These are phyloP conservation scores for Euthynnus affinis DNA, from an alignment of 2,797 vertebrate species.

Conservation along the genomic window DNA sequence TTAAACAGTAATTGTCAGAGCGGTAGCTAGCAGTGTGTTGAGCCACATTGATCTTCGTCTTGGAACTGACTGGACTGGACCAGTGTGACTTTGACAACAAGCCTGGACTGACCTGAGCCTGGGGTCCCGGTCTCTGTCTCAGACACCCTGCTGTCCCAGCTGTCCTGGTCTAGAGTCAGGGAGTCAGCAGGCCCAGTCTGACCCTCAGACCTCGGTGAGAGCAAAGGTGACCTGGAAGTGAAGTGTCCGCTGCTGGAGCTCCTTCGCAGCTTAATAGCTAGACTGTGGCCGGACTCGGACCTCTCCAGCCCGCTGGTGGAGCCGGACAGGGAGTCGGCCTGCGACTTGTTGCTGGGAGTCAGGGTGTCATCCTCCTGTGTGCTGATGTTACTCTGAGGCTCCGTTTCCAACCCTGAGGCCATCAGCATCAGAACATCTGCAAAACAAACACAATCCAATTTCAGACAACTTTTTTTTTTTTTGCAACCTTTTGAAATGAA, in stretches of 20 bases:
- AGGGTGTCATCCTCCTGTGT: conserved; percentile 76
- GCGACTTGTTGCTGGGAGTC: conserved; percentile 76
- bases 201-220: conserved; percentile 68
- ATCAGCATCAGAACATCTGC: conserved; percentile 91
- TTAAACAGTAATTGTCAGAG: too few species aligned
- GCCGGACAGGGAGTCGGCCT: conserved; percentile 70
- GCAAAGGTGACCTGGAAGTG: conserved; percentile 62
- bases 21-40: too few species aligned
- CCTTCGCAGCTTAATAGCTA: conserved; percentile 44
- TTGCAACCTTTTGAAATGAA: too few species aligned
- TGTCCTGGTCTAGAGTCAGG: conserved; percentile 55
- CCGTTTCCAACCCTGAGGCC: conserved; percentile 82
- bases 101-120: conserved; percentile 77
- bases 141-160: conserved; percentile 43
- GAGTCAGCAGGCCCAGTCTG: conserved; percentile 22
- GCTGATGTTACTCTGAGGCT: conserved; percentile 62
- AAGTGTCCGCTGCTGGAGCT: conserved; percentile 62
- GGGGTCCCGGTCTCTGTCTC: conserved; percentile 73
- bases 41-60: not conserved
- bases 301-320: conserved; percentile 69
- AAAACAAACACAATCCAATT: not conserved
- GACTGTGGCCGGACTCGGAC: conserved; percentile 61
- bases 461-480: too few species aligned
- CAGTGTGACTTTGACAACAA: not conserved
- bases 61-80: not conserved